Evolutionary conservation across 2,888 invertebrate species (phyloP).

Genomic region (Yponomeuta malinellus): DNA sequence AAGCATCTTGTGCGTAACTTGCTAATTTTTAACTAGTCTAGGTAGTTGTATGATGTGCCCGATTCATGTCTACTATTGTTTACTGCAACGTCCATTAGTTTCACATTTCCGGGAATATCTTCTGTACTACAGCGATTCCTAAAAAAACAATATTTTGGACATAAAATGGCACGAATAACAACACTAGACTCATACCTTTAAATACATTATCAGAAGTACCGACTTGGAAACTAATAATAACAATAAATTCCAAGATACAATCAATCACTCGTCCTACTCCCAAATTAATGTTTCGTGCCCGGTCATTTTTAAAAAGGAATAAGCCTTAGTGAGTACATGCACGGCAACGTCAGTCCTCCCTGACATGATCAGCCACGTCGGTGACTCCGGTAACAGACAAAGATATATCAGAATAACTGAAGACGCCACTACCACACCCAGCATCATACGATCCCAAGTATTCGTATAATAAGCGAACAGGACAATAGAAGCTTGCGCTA

Average conservation of each 20-base stretch:
- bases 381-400: conserved; percentile 45
- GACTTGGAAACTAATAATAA: too few relatives aligned
- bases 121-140: conserved; percentile 20
- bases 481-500: conserved; percentile 32
- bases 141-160: not conserved
- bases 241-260: too few relatives aligned
- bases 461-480: conserved; percentile 37
- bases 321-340: conserved; percentile 34
- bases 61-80: not conserved
- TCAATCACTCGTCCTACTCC: too few relatives aligned
- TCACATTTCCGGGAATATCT: conserved; percentile 31
- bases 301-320: too few relatives aligned
- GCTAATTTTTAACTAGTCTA: conserved; percentile 40
- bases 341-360: conserved; percentile 36
- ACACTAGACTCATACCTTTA: not conserved
- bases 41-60: conserved; percentile 28
- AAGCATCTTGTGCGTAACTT: conserved; percentile 32
- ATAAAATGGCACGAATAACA: not conserved
- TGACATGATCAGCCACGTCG: conserved; percentile 47
- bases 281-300: too few relatives aligned
- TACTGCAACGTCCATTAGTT: conserved; percentile 11
- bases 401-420: conserved; percentile 30
- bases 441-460: conserved; percentile 38
- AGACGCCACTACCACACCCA: conserved; percentile 31
- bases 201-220: too few relatives aligned